Percentiles rank a stretch among this genome's conserved stretches.
phyloP scores from a whole-genome alignment of 2,797 vertebrate species.

The Aselliscus stoliczkanus region DNA sequence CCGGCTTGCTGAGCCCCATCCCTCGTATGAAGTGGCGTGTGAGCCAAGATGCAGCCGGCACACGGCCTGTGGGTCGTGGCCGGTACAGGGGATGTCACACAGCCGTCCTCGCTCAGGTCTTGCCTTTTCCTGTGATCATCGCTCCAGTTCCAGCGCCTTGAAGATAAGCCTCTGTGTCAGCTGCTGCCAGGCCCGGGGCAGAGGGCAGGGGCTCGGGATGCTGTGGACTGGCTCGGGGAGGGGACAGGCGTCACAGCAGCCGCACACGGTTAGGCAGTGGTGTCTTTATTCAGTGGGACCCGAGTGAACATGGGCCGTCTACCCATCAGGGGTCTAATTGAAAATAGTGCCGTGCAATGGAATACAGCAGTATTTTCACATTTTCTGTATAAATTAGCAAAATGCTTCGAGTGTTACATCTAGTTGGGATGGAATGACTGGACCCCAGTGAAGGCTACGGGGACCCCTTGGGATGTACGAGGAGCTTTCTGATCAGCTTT shows the following conservation, averaged over 20 bases:
- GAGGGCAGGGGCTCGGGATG: background rate
- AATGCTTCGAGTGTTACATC: background rate
- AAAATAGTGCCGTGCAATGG: background rate
- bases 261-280: rapidly evolving
- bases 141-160: background rate
- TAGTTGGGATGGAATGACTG: background rate
- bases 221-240: rapidly evolving
- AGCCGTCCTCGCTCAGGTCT: too few relatives aligned
- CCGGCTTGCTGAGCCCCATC: too few relatives aligned
- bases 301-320: background rate
- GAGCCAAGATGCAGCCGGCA: too few relatives aligned
- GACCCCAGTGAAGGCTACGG: background rate
- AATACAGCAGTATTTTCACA: rapidly evolving
- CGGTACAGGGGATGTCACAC: rapidly evolving
- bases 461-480: background rate
- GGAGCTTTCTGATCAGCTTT: background rate
- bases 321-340: background rate
- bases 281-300: background rate
- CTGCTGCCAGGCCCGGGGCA: background rate
- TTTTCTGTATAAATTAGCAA: background rate
- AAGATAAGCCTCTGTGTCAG: background rate
- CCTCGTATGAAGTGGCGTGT: too few relatives aligned
- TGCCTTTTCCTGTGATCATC: rapidly evolving
- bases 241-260: rapidly evolving
- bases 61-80: rapidly evolving